These are phyloP conservation scores for Bruchidius siliquastri DNA, from an alignment of 2,888 invertebrate species.

Conservation along the genomic window DNA sequence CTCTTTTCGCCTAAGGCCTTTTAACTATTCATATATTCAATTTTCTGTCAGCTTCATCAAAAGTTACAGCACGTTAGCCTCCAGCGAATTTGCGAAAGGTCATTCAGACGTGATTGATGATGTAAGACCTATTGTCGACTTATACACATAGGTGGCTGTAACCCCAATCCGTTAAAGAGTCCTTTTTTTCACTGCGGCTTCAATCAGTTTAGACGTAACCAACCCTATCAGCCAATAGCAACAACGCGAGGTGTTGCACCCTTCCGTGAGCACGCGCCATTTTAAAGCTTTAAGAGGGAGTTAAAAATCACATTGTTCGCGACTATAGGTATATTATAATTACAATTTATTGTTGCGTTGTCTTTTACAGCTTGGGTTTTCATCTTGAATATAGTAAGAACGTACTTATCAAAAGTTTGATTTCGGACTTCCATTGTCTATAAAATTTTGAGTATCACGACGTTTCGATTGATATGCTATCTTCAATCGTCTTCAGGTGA, in stretches of 20 bases:
- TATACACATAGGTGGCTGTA: background rate
- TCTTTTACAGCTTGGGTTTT: too few species aligned
- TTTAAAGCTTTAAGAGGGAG: background rate
- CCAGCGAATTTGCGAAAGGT: background rate
- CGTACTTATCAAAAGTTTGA: too few species aligned
- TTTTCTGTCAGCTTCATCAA: background rate
- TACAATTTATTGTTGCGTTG: too few species aligned
- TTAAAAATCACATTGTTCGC: background rate
- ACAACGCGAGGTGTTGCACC: background rate
- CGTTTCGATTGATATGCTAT: too few species aligned
- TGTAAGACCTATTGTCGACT: background rate
- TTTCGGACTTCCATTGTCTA: too few species aligned
- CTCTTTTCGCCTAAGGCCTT: background rate
- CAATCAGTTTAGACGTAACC: background rate
- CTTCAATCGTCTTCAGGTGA: too few species aligned
- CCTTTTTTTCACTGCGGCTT: background rate
- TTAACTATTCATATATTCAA: background rate
- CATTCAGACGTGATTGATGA: background rate
- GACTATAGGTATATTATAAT: too few species aligned
- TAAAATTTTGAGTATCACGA: too few species aligned
- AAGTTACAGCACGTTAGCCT: background rate
- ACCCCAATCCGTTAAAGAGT: background rate
- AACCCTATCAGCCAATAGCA: background rate
- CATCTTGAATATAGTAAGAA: too few species aligned
- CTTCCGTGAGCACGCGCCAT: background rate